Conservation (phyloP, 92 coral and sea anemone species). For the Diadumene lineata region DNA sequence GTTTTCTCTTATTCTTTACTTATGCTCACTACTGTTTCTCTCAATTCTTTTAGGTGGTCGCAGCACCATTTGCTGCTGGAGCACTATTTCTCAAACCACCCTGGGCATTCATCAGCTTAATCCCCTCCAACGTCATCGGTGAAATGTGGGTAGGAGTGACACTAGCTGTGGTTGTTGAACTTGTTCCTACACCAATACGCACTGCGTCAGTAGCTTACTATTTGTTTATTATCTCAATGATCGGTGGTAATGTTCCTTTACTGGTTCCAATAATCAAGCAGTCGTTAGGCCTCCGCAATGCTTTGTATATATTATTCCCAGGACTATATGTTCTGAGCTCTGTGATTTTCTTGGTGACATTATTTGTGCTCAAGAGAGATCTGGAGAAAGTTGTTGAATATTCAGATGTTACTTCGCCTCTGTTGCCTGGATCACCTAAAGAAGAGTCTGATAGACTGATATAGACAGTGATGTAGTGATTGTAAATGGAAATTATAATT, state of each 20-base stretch:
- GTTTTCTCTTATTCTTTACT: too few species aligned
- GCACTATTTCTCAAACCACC: conserved; percentile 91
- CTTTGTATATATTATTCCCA: conserved; percentile 82
- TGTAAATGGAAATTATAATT: not conserved
- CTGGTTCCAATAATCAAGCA: conserved; percentile 80
- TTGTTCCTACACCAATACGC: conserved; percentile 85
- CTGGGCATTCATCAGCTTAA: conserved; percentile 85
- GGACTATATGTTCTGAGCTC: conserved; percentile 91
- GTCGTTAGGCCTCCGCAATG: conserved; percentile 73
- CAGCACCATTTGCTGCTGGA: conserved; percentile 97
- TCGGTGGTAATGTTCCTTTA: conserved; percentile 91
- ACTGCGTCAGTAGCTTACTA: conserved; percentile 86
- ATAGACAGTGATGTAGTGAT: not conserved
- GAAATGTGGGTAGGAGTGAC: conserved; percentile 99
- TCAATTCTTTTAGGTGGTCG: conserved; percentile 64
- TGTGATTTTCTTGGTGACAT: conserved; percentile 76
- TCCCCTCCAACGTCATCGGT: conserved; percentile 88
- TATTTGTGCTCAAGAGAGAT: conserved; percentile 87
- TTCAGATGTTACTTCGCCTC: conserved; percentile 54
- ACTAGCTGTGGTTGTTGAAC: conserved; percentile 88
- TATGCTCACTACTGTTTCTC: not conserved
- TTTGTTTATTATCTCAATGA: conserved; percentile 81
- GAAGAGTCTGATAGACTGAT: conserved; percentile 23
- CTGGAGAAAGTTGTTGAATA: conserved; percentile 35
- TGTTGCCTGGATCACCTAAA: conserved; percentile 54